A percentile compares a stretch with the other conserved stretches of the same genome.
Conservation (phyloP, 1,140 invertebrate species). For the Ceratosolen solmsi region DNA sequence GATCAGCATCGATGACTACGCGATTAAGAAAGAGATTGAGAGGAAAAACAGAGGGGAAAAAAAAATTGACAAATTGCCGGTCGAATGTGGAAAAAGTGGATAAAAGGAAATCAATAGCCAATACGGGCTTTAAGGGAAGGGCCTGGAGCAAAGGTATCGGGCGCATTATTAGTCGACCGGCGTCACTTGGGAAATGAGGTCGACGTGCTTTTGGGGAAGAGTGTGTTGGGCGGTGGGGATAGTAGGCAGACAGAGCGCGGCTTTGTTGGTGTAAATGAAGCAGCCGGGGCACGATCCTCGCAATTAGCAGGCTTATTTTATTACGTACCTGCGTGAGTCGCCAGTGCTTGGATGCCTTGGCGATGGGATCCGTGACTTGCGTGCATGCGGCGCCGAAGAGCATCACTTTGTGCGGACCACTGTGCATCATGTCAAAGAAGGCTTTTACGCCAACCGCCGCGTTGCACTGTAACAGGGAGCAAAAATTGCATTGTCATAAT, state of each 20-base stretch:
- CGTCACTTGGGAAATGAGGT: too few relatives aligned
- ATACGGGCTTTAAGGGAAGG: too few relatives aligned
- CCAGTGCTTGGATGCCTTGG: conserved; percentile 97
- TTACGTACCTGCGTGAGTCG: conserved; percentile 89
- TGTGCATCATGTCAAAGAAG: conserved; percentile 99
- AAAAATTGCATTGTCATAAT: background rate
- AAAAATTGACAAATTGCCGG: too few relatives aligned
- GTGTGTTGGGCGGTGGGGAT: too few relatives aligned
- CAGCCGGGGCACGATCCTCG: too few relatives aligned
- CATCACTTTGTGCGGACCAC: conserved; percentile 91
- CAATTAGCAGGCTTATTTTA: too few relatives aligned
- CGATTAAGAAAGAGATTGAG: background rate
- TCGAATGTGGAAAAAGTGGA: background rate
- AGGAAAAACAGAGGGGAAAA: too few relatives aligned
- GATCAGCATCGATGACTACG: background rate
- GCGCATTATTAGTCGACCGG: too few relatives aligned
- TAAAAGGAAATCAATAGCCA: conserved; percentile 18
- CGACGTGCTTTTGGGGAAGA: too few relatives aligned
- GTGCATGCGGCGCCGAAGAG: conserved; percentile 97
- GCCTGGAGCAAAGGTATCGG: background rate
- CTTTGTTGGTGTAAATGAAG: too few relatives aligned
- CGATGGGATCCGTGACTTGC: conserved; percentile 96
- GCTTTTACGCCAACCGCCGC: conserved; percentile 98
- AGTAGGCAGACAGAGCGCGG: too few relatives aligned
- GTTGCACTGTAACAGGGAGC: conserved; percentile 87